These are phyloP conservation scores for Pandemis corylana DNA, from an alignment of 2,888 invertebrate genomes.

Conservation along the genomic window DNA sequence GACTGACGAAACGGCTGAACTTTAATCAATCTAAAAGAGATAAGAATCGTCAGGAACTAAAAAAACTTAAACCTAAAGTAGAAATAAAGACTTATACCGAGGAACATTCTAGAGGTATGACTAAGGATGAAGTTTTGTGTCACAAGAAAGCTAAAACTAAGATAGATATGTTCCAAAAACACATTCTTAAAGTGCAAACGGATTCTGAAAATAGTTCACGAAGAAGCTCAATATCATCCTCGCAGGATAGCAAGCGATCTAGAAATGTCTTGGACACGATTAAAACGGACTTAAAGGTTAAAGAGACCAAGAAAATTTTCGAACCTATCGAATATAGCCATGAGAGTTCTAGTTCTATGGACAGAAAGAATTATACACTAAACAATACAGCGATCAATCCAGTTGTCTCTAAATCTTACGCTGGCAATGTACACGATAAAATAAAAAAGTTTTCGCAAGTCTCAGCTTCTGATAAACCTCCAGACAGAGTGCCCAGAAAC, in stretches of 20 bases:
- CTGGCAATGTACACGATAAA: constrained; percentile 78
- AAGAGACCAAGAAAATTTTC: constrained; percentile 70
- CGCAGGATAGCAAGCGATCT: constrained; percentile 61
- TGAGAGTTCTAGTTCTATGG: constrained; percentile 58
- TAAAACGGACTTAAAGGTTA: constrained; percentile 57
- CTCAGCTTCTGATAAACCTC: constrained; percentile 60
- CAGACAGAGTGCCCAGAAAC: constrained; percentile 64
- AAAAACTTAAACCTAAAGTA: constrained; percentile 67
- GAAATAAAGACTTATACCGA: constrained; percentile 77
- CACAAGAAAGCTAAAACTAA: constrained; percentile 77
- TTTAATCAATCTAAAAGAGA: constrained; percentile 73
- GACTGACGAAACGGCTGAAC: constrained; percentile 70
- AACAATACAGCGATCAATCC: constrained; percentile 50
- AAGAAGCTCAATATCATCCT: constrained; percentile 69
- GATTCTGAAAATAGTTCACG: constrained; percentile 74
- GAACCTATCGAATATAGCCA: constrained; percentile 63
- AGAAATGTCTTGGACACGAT: constrained; percentile 45
- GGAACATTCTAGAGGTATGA: constrained; percentile 66
- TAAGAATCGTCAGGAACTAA: constrained; percentile 58
- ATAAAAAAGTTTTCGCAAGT: constrained; percentile 74
- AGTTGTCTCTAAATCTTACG: constrained; percentile 60
- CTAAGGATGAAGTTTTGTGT: constrained; percentile 73
- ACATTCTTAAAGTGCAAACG: constrained; percentile 71
- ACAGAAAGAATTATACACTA: constrained; percentile 58
- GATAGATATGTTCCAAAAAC: constrained; percentile 81